Base-by-base conservation (phyloP, 2,888 invertebrate genomes). In the Cataglyphis cursor region DNA sequence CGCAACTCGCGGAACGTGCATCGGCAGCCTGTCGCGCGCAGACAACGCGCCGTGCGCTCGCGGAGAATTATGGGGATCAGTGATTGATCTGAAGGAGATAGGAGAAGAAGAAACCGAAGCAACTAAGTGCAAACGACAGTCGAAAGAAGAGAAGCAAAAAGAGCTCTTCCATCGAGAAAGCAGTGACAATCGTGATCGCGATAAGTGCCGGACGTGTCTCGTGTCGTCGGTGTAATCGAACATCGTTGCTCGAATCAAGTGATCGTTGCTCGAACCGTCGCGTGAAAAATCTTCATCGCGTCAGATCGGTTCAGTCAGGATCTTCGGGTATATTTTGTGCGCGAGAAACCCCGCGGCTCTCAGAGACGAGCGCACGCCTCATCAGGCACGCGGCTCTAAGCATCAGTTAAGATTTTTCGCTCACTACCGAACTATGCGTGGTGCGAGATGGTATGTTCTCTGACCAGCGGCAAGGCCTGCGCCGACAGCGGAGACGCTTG, bases 371-470 rank as follows among this genome's bases (percentile, higher is more conserved):
- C 59, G 59, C 78, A 59, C 48, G 70, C 72, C 51, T 62, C 82
- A 12, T 51, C 1, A 51, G 51, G 61, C 31, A 48, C 65, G 62
- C 74, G 51, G 31, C 41, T 44, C n/a, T 76, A 65, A 66, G 44
- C n/a, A 82, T 64, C 64, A 51, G 64, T 12, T 83, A 87, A 87
- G 24, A 90, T 90, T 86, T 88, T 87, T 76, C 90, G 85, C 61
- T 87, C 88, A 87, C 83, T 87, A 82, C 88, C 90, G 88, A 90
- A 94, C 92, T 94, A 94, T 95, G 95, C 94, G 90, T 91, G 93
- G 91, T 93, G 94, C 94, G 94, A 93, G 92, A 95, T 95, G 95
- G 95, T 95, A 91, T 95, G 95, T 94, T 94, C 94, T 91, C 90
- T 94, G 94, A 95, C 94, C 90, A 93, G 90, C 91, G 90, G 90